These are phyloP conservation scores for Trichogramma evanescens DNA, from an alignment of 2,888 invertebrate genomes.

Conservation along the genomic window DNA sequence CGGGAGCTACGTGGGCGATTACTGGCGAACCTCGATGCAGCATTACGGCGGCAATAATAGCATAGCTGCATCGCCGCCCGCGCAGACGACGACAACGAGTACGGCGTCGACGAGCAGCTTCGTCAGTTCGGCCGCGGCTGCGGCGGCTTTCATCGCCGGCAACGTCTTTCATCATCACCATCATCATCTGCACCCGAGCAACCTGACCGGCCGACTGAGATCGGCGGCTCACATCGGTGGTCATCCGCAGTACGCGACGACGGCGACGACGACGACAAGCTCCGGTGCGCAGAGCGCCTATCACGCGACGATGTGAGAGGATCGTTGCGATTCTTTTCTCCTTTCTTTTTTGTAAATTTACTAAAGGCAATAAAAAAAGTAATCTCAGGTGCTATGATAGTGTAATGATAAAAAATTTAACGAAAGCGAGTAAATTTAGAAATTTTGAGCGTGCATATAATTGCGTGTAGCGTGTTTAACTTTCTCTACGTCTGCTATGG, in stretches of 20 bases:
- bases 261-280: slow-evolving; percentile 36
- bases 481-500: no score
- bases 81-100: slow-evolving; percentile 29
- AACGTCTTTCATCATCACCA: slow-evolving; percentile 35
- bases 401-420: no score
- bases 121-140: slow-evolving; percentile 32
- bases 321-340: no score
- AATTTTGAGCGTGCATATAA: no score
- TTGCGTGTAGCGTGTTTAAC: no score
- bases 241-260: slow-evolving; percentile 27
- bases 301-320: slow-evolving; percentile 31
- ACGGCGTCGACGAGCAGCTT: slow-evolving; percentile 35
- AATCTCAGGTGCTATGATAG: no score
- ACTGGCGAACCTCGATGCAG: slow-evolving; percentile 38
- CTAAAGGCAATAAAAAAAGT: no score
- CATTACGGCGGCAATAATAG: slow-evolving; percentile 26
- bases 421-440: no score
- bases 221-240: slow-evolving; percentile 26
- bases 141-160: slow-evolving; percentile 27
- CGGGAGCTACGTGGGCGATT: slow-evolving; percentile 34
- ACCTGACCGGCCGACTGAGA: slow-evolving; percentile 34
- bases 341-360: no score
- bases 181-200: slow-evolving; percentile 4
- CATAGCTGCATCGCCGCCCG: background rate
- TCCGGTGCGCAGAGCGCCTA: slow-evolving; percentile 28